phyloP scores from a whole-genome alignment of 2,113 vertebrate species.

The Salvator merianae region DNA sequence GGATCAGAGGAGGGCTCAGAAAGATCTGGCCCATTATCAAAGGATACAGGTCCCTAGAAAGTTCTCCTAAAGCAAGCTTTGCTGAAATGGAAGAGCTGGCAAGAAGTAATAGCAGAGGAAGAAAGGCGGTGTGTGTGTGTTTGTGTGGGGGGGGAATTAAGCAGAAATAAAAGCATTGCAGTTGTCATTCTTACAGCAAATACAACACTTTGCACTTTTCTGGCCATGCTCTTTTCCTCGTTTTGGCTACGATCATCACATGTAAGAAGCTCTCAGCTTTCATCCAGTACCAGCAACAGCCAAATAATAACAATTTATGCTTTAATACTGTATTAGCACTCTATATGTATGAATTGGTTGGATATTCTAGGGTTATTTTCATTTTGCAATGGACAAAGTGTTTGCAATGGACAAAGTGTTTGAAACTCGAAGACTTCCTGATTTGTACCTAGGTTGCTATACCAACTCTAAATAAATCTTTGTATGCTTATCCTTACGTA shows the following conservation, averaged over 20 bases:
- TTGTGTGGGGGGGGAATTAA: background rate
- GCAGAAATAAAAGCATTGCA: background rate
- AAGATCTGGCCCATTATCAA: background rate
- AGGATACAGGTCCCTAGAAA: background rate
- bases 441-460: no score
- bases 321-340: no score
- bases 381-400: no score
- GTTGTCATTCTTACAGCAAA: background rate
- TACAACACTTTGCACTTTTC: background rate
- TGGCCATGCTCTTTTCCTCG: no score
- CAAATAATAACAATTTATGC: no score
- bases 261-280: background rate
- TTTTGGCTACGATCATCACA: background rate
- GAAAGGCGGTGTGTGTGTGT: background rate
- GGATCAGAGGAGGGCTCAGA: background rate
- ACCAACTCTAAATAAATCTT: no score
- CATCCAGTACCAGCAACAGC: no score
- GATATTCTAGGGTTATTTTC: no score
- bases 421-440: no score
- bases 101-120: background rate
- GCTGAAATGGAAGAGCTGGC: background rate
- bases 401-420: no score
- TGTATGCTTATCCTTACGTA: no score
- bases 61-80: background rate
- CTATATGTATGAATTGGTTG: no score